A percentile compares a stretch with the other conserved stretches of the same genome.
Conservation (phyloP, 2,888 invertebrate genomes). For the Rotaria magnacalcarata region DNA sequence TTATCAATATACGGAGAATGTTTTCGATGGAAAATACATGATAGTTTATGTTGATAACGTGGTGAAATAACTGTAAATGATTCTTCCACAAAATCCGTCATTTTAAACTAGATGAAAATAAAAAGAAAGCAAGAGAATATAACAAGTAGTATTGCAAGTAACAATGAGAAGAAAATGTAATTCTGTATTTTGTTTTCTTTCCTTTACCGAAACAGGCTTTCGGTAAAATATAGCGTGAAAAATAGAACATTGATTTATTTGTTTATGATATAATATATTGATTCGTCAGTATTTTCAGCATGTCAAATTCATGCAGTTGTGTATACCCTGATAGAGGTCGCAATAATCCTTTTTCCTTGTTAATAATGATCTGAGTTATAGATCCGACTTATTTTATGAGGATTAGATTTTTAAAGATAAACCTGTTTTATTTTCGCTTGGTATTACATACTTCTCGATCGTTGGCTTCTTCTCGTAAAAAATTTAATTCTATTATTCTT, state of each 20-base stretch:
- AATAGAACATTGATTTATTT: background rate
- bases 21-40: conserved; percentile 12
- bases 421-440: no score
- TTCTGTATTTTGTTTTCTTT: no score
- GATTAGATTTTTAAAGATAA: no score
- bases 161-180: no score
- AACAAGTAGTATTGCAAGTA: no score
- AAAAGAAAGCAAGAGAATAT: background rate
- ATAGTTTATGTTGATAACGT: background rate
- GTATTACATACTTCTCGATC: no score
- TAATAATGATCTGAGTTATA: background rate
- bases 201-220: background rate
- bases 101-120: background rate
- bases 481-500: no score
- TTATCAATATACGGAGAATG: background rate
- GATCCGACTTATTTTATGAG: no score
- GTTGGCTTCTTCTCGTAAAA: no score
- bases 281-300: background rate
- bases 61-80: background rate
- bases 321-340: background rate
- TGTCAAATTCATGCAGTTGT: background rate
- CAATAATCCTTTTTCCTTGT: background rate
- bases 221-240: background rate
- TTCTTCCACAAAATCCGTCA: conserved; percentile 17
- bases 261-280: background rate